Evolutionary conservation across 2,113 vertebrate species (phyloP).

Genomic region (Balaeniceps rex): DNA sequence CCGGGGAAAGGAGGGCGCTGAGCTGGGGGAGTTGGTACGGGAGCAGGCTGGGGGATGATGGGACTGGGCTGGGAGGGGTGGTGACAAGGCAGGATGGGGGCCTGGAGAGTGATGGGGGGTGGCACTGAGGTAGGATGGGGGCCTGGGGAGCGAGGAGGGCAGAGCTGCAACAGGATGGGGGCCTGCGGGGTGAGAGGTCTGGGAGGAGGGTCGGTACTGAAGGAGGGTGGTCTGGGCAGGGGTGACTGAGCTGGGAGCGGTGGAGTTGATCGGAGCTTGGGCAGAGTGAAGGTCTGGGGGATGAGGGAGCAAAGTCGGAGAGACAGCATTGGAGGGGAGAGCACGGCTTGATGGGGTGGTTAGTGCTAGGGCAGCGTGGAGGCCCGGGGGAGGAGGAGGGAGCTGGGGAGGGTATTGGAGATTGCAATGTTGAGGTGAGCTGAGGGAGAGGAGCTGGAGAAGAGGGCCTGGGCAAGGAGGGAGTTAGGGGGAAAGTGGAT

Average conservation of each 20-base stretch:
- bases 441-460: not conserved
- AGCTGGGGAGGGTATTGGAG: not conserved
- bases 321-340: not conserved
- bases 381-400: not conserved
- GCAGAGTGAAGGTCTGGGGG: not conserved
- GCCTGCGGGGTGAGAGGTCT: no score
- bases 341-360: not conserved
- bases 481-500: not conserved
- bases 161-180: not conserved
- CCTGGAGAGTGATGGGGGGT: not conserved
- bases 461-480: not conserved
- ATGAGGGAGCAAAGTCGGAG: not conserved
- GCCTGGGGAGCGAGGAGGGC: not conserved
- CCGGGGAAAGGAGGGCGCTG: not conserved
- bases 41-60: not conserved
- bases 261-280: not conserved
- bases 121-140: not conserved
- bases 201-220: not conserved
- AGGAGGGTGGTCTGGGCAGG: not conserved
- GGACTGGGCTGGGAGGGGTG: not conserved
- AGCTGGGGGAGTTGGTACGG: no score
- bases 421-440: no score
- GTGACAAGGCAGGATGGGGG: not conserved
- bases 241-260: not conserved
- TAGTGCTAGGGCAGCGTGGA: not conserved